A percentile compares a stretch with the other conserved stretches of the same genome.
Evolutionary conservation across 2,797 vertebrate genomes (phyloP).

Genomic region (Smutsia temminckii): DNA sequence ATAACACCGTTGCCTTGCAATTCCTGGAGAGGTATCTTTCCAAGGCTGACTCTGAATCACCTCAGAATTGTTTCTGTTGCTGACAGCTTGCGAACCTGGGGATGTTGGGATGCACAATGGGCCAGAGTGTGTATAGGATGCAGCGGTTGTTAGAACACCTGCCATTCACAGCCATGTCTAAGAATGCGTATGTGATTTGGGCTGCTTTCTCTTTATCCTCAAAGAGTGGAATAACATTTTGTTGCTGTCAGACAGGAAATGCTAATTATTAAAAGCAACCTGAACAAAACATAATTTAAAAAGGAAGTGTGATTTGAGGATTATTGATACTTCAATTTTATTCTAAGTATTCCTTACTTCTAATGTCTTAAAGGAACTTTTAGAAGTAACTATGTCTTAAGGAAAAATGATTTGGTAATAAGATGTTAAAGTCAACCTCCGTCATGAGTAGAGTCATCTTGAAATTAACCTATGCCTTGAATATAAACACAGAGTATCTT

Average conservation of each 20-base stretch:
- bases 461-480: not conserved
- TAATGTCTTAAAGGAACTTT: not conserved
- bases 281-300: not conserved
- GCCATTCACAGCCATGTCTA: not conserved
- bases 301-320: conserved; percentile 8
- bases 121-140: not conserved
- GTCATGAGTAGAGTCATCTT: not conserved
- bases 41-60: not conserved
- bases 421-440: conserved; percentile 6
- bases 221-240: not conserved
- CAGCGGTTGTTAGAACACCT: not conserved
- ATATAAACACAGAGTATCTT: not conserved
- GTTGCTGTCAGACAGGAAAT: not conserved
- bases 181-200: not conserved
- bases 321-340: not conserved
- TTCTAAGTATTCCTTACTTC: conserved; percentile 3
- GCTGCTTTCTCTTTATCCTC: not conserved
- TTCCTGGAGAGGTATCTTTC: not conserved
- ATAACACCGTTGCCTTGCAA: not conserved
- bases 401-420: not conserved
- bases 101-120: not conserved
- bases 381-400: conserved; percentile 5
- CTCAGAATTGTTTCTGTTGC: not conserved
- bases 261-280: not conserved
- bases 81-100: not conserved